Percentiles rank a stretch among this genome's conserved stretches.
These are phyloP conservation scores for Mimumesa dahlbomi DNA, from an alignment of 2,888 invertebrate species.

Conservation along the genomic window DNA sequence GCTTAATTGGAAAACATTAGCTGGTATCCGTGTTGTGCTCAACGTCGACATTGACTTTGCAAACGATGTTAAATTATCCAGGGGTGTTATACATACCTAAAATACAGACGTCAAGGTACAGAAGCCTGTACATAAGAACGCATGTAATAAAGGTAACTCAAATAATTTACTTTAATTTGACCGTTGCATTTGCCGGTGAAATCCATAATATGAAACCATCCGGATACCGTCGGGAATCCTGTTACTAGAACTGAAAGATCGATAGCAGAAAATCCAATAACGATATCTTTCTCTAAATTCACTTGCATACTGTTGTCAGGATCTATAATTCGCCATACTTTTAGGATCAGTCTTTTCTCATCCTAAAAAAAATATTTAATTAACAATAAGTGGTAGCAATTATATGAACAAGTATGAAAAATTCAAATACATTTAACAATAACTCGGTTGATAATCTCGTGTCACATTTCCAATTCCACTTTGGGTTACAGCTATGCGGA, in stretches of 20 bases:
- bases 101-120: conserved; percentile 12
- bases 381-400: too few relatives aligned
- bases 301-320: conserved; percentile 80
- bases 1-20: conserved; percentile 28
- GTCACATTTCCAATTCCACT: conserved; percentile 83
- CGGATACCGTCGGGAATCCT: conserved; percentile 82
- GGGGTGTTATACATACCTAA: conserved; percentile 82
- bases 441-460: conserved; percentile 81
- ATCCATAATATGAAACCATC: conserved; percentile 86
- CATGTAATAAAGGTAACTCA: conserved; percentile 7
- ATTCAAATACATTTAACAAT: conserved; percentile 81
- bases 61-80: conserved; percentile 80
- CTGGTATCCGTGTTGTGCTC: conserved; percentile 43
- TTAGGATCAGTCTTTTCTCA: conserved; percentile 83
- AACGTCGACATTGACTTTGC: conserved; percentile 54
- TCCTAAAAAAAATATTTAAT: conserved; percentile 80
- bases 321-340: conserved; percentile 83
- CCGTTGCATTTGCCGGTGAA: conserved; percentile 82
- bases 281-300: conserved; percentile 82
- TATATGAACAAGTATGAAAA: conserved; percentile 3
- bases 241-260: conserved; percentile 82
- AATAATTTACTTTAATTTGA: conserved; percentile 82
- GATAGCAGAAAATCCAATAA: conserved; percentile 84
- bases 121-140: neutral
- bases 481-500: conserved; percentile 81